A percentile compares a stretch with the other conserved stretches of the same genome.
Evolutionary conservation across 2,113 vertebrate species (phyloP).

Genomic region (Axis porcinus): DNA sequence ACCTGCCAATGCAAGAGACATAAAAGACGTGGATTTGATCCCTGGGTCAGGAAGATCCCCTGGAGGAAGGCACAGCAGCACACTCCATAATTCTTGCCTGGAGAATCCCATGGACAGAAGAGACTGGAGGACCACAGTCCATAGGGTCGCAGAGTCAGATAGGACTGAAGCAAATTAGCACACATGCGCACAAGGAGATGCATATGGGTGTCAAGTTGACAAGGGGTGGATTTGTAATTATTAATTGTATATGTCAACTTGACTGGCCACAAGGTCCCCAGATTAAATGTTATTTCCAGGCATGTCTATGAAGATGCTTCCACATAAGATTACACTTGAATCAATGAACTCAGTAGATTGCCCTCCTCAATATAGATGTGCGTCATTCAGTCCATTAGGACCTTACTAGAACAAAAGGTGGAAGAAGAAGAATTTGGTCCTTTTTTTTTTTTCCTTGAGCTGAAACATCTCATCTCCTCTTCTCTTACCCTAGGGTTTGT

Average conservation of each 20-base stretch:
- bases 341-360: neutral
- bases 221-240: neutral
- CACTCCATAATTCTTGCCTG: neutral
- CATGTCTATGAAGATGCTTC: neutral
- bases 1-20: neutral
- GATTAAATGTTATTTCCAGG: neutral
- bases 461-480: neutral
- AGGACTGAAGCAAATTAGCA: neutral
- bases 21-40: neutral
- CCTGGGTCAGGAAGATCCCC: neutral
- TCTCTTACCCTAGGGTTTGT: neutral
- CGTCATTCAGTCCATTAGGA: neutral
- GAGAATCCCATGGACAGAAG: neutral
- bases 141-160: neutral
- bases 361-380: no score
- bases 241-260: neutral
- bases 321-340: neutral
- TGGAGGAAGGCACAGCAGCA: neutral
- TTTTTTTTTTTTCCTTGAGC: neutral
- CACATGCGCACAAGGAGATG: fast-evolving
- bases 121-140: neutral
- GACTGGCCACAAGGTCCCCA: neutral
- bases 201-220: neutral
- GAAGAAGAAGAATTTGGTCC: neutral
- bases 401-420: neutral